These are phyloP conservation scores for Zygothrica quintamaculata DNA, from an alignment of 2,888 invertebrate species.

Conservation along the genomic window DNA sequence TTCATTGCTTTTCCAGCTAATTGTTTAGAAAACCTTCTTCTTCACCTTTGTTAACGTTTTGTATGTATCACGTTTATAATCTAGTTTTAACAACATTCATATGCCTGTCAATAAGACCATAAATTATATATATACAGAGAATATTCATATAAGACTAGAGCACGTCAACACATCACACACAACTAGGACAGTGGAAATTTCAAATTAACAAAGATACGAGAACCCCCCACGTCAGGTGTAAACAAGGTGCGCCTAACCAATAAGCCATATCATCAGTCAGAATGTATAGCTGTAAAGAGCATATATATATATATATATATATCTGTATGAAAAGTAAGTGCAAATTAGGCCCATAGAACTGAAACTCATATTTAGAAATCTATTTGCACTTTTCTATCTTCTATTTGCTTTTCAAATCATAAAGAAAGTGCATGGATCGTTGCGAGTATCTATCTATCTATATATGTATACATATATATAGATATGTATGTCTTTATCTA, in stretches of 20 bases:
- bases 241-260: conserved; percentile 42
- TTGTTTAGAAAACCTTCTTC: not conserved
- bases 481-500: conserved; percentile 39
- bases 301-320: not conserved
- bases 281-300: too few relatives aligned
- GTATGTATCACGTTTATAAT: not conserved
- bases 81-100: conserved; percentile 18
- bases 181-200: conserved; percentile 72
- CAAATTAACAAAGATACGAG: conserved; percentile 71
- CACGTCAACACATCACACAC: conserved; percentile 23
- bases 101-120: conserved; percentile 8
- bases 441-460: too few relatives aligned
- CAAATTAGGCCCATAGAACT: conserved; percentile 44
- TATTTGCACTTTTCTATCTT: conserved; percentile 73
- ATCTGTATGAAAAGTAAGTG: conserved; percentile 40
- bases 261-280: conserved; percentile 10
- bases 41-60: not conserved
- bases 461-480: too few relatives aligned
- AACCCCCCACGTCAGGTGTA: conserved; percentile 41
- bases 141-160: conserved; percentile 8
- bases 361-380: conserved; percentile 59
- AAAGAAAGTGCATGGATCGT: conserved; percentile 50
- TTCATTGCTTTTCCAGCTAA: too few relatives aligned
- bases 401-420: conserved; percentile 62
- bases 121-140: conserved; percentile 21